A percentile compares a stretch with the other conserved stretches of the same genome.
These are phyloP conservation scores for Crotophaga sulcirostris DNA, from an alignment of 2,113 vertebrate species.

Conservation along the genomic window DNA sequence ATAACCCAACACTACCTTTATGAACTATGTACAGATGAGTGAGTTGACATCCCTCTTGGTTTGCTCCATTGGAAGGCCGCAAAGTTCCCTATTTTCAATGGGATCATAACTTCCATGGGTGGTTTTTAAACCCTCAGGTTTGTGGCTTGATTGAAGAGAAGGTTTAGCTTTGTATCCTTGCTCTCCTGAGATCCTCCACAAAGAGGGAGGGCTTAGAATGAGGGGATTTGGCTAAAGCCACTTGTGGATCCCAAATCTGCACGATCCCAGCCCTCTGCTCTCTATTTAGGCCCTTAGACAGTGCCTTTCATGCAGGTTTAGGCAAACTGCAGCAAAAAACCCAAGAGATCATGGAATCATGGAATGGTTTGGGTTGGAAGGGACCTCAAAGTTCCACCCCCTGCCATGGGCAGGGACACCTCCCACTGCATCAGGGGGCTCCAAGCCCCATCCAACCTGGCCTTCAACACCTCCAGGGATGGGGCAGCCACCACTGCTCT, in stretches of 20 bases:
- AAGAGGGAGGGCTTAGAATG: background rate
- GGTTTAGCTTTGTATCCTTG: accelerated
- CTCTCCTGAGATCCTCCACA: background rate
- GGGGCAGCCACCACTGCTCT: no score
- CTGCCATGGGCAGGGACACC: no score
- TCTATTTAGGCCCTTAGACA: accelerated
- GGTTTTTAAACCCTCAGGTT: background rate
- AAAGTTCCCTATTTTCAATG: background rate
- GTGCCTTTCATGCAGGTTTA: background rate
- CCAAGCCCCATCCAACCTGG: no score
- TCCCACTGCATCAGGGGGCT: no score
- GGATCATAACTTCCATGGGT: background rate
- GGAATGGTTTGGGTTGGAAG: no score
- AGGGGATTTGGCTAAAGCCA: background rate
- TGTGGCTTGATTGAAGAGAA: background rate
- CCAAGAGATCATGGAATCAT: no score
- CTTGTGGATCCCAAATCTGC: accelerated
- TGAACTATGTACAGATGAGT: no score
- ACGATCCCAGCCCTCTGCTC: background rate
- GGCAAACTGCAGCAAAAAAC: background rate
- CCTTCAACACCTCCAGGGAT: no score
- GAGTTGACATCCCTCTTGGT: background rate
- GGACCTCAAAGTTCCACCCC: no score
- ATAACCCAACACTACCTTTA: no score
- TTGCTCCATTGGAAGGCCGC: background rate